These are phyloP conservation scores for Cuculus canorus DNA, from an alignment of 2,797 vertebrate species.

Conservation along the genomic window DNA sequence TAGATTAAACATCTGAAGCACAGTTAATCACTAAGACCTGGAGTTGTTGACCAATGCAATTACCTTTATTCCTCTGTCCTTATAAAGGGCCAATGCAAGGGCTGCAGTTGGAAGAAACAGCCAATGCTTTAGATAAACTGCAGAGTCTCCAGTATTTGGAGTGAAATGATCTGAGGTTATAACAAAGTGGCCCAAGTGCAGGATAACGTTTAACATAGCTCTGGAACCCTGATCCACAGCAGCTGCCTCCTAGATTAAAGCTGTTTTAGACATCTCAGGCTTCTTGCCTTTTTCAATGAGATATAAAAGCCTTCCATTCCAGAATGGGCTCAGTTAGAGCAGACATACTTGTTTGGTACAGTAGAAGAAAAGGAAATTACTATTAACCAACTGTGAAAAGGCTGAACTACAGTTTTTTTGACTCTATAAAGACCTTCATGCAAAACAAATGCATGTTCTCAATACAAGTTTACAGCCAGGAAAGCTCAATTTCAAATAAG, in stretches of 20 bases:
- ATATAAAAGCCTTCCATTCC: background rate
- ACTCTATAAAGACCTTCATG: background rate
- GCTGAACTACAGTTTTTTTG: background rate
- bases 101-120: background rate
- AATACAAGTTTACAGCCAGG: background rate
- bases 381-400: conserved; percentile 24
- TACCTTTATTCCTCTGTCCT: background rate
- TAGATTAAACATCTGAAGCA: background rate
- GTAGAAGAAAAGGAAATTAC: conserved; percentile 18
- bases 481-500: background rate
- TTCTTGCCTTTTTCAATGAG: background rate
- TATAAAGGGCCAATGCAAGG: background rate
- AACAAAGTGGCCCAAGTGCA: background rate
- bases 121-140: background rate
- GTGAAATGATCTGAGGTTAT: background rate
- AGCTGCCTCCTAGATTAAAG: background rate
- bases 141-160: background rate
- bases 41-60: background rate
- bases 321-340: background rate
- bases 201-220: background rate
- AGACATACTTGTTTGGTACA: background rate
- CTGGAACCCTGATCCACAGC: background rate
- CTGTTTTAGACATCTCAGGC: background rate
- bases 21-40: background rate
- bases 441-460: background rate